Conservation (phyloP, 2,797 vertebrate genomes). For the Coendou prehensilis region DNA sequence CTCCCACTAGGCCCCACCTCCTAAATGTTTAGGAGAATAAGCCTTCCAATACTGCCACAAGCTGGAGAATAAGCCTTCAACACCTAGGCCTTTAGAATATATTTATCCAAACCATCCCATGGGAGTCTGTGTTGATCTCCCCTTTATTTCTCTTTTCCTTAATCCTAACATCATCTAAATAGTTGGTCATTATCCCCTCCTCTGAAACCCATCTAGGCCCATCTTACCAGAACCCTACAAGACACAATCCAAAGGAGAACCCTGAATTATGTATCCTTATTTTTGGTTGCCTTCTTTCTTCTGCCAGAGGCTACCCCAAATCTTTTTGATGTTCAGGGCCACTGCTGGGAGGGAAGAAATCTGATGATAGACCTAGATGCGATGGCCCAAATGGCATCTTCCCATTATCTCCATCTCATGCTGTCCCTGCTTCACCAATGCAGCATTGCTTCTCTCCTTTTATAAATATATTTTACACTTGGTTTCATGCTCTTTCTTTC, state of each 20-base stretch:
- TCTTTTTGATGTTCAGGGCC: background rate
- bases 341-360: background rate
- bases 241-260: background rate
- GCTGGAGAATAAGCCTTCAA: background rate
- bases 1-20: background rate
- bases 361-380: background rate
- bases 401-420: background rate
- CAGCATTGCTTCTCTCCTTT: too few relatives aligned
- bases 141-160: background rate
- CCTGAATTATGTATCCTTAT: background rate
- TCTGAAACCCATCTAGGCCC: background rate
- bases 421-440: background rate
- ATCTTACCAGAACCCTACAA: background rate
- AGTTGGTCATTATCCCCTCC: background rate
- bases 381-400: background rate
- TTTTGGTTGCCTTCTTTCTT: background rate
- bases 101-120: background rate
- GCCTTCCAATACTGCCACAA: background rate
- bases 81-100: background rate
- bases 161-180: background rate
- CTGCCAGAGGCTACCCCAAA: background rate
- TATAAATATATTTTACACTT: background rate
- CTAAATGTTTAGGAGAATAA: background rate
- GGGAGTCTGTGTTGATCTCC: background rate
- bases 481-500: background rate